Evolutionary conservation across 2,797 vertebrate genomes (phyloP).

Genomic region (Gadopsis marmoratus): DNA sequence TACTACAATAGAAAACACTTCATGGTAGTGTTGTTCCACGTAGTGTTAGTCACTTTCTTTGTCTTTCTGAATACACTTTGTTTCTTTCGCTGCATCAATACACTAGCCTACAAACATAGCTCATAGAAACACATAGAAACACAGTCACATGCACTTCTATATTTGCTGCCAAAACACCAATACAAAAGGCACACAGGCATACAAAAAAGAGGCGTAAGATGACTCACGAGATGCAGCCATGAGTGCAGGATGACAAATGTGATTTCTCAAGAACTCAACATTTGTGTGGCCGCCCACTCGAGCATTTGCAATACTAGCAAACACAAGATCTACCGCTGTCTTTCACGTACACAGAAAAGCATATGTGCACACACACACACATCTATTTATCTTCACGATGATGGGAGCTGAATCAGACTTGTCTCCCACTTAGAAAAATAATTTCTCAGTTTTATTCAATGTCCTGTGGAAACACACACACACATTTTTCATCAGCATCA

Average conservation of each 20-base stretch:
- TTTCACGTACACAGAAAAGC: neutral
- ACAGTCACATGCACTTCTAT: neutral
- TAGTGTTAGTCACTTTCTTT: slow-evolving; percentile 1
- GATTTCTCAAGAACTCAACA: slow-evolving; percentile 59
- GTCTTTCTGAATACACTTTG: neutral
- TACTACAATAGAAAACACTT: neutral
- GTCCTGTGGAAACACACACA: neutral
- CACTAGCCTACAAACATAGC: neutral
- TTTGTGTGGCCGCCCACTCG: slow-evolving; percentile 43
- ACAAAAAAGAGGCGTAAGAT: slow-evolving; percentile 16
- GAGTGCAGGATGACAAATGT: slow-evolving; percentile 38
- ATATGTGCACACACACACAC: neutral
- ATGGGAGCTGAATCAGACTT: neutral
- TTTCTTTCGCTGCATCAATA: neutral
- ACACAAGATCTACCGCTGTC: neutral
- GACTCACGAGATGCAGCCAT: slow-evolving; percentile 44
- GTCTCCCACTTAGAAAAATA: slow-evolving; percentile 1
- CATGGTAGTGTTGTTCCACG: neutral
- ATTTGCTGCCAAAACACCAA: slow-evolving; percentile 2
- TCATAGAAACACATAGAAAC: slow-evolving; percentile 3
- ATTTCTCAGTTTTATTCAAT: neutral
- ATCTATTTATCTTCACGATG: neutral
- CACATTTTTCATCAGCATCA: neutral
- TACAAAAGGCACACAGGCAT: neutral
- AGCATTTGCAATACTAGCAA: slow-evolving; percentile 8